These are phyloP conservation scores for Chloromyia formosa DNA, from an alignment of 2,888 invertebrate species.

Conservation along the genomic window DNA sequence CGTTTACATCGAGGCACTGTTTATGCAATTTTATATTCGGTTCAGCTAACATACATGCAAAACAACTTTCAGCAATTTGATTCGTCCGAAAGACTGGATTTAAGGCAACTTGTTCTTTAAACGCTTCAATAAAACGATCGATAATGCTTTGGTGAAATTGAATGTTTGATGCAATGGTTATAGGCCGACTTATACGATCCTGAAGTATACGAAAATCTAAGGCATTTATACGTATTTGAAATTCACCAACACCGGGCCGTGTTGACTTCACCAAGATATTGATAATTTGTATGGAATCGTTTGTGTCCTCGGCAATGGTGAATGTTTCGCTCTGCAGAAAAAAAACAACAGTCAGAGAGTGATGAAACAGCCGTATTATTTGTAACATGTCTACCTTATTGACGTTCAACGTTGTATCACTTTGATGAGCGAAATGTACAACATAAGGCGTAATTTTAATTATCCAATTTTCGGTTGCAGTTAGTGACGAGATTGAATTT, in stretches of 20 bases:
- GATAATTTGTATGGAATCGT: slow-evolving; percentile 80
- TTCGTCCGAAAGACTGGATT: slow-evolving; percentile 71
- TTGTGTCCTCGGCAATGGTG: slow-evolving; percentile 72
- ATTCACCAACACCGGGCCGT: slow-evolving; percentile 69
- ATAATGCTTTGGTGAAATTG: slow-evolving; percentile 79
- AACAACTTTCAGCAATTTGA: slow-evolving; percentile 82
- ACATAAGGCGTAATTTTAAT: slow-evolving; percentile 81
- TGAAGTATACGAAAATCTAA: slow-evolving; percentile 80
- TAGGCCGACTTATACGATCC: slow-evolving; percentile 74
- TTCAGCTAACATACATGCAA: slow-evolving; percentile 84
- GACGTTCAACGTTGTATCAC: slow-evolving; percentile 79
- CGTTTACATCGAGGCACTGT: slow-evolving; percentile 69
- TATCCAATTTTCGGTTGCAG: slow-evolving; percentile 88
- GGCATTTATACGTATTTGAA: slow-evolving; percentile 79
- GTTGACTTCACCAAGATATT: slow-evolving; percentile 79
- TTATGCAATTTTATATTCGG: slow-evolving; percentile 83
- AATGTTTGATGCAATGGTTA: slow-evolving; percentile 74
- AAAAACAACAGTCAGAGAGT: neutral
- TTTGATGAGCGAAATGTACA: slow-evolving; percentile 79
- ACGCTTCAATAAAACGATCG: slow-evolving; percentile 86
- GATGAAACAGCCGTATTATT: neutral
- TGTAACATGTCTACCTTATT: slow-evolving; percentile 66
- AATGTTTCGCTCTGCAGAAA: slow-evolving; percentile 74
- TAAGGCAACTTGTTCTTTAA: slow-evolving; percentile 76
- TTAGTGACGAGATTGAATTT: slow-evolving; percentile 74